Percentiles rank a stretch among this genome's conserved stretches.
Conservation (phyloP, 2,113 vertebrate species). For the Myanophis thanlyinensis region DNA sequence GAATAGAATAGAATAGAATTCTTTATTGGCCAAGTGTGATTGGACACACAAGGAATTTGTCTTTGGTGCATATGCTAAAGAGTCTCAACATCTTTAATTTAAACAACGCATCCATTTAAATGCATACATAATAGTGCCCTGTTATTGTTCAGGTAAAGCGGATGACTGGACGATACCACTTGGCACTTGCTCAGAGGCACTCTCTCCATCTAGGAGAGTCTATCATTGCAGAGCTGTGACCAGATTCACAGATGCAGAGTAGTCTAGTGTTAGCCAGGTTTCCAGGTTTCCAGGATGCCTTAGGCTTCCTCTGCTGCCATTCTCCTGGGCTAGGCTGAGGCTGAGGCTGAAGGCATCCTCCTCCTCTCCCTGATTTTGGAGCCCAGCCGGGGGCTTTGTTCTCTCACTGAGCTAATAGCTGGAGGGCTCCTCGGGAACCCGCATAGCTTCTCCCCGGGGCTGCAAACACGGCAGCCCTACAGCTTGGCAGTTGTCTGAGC, state of each 20-base stretch:
- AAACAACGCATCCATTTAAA: background rate
- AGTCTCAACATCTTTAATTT: background rate
- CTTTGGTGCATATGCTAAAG: too few species aligned
- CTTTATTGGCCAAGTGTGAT: too few species aligned
- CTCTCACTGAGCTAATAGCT: too few species aligned
- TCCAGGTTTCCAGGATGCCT: background rate
- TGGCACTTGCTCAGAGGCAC: background rate
- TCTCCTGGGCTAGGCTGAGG: background rate
- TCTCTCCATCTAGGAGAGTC: background rate
- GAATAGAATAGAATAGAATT: too few species aligned
- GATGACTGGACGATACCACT: background rate
- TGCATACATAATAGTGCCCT: background rate
- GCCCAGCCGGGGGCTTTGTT: background rate
- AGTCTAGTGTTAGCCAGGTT: background rate
- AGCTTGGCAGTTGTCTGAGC: background rate
- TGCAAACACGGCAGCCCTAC: background rate
- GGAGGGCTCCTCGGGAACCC: background rate
- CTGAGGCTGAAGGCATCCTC: background rate
- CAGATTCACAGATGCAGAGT: background rate
- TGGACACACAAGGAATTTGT: too few species aligned
- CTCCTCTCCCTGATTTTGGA: background rate
- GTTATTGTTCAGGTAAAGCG: background rate
- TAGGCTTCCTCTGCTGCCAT: background rate
- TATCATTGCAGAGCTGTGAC: too few species aligned
- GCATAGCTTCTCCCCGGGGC: background rate